Conservation (phyloP, 2,797 vertebrate species). For the Simalia tracyae region DNA sequence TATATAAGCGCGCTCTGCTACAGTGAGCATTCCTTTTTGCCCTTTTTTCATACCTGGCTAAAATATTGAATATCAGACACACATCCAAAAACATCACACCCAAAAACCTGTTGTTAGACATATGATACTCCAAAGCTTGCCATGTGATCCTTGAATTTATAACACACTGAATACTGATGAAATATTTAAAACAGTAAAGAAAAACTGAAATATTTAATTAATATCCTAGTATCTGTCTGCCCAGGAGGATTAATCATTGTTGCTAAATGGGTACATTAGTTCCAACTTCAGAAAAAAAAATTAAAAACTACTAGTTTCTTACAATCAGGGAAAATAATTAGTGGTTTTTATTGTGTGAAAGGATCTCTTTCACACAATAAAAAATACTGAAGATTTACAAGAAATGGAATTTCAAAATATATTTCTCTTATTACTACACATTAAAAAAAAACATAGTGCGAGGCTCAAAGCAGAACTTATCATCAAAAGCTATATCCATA, state of each 20-base stretch:
- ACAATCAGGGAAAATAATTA: not conserved
- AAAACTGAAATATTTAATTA: slow-evolving; percentile 7
- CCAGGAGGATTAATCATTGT: not conserved
- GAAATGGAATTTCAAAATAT: not conserved
- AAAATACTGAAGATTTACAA: not conserved
- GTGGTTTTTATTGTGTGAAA: not conserved
- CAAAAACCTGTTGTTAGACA: not conserved
- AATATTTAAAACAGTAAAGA: not conserved
- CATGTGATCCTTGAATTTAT: not conserved
- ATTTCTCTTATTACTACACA: not conserved
- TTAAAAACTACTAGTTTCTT: not conserved
- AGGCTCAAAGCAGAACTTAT: not conserved
- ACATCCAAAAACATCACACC: not conserved
- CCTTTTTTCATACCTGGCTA: not conserved
- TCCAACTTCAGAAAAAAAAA: slow-evolving; percentile 17
- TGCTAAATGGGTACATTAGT: not conserved
- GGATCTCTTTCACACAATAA: slow-evolving; percentile 3
- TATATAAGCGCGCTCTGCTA: not conserved
- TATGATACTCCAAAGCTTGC: not conserved
- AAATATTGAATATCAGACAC: not conserved
- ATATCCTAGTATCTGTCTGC: not conserved
- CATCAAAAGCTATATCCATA: not conserved
- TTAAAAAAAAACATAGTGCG: not conserved
- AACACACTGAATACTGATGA: not conserved
- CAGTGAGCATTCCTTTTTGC: not conserved